These are phyloP conservation scores for Silvanus unidentatus DNA, from an alignment of 2,888 invertebrate species.

Conservation along the genomic window DNA sequence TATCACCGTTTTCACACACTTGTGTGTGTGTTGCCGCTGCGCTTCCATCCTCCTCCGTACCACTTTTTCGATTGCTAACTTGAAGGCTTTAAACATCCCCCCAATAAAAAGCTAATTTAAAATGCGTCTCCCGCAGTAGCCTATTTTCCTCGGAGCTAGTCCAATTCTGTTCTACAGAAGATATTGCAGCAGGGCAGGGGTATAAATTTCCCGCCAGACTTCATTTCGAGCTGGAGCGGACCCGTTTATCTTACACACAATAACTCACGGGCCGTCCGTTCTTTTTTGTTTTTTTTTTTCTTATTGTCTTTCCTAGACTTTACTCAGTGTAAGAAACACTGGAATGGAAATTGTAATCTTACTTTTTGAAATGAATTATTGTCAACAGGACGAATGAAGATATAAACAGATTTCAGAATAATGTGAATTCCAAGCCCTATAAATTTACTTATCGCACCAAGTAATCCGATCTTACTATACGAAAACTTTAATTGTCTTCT, in stretches of 20 bases:
- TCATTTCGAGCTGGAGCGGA: slow-evolving; percentile 66
- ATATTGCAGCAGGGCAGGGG: slow-evolving; percentile 45
- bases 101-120: slow-evolving; percentile 47
- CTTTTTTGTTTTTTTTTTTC: slow-evolving; percentile 42
- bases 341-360: slow-evolving; percentile 48
- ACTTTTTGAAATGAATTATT: slow-evolving; percentile 44
- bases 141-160: slow-evolving; percentile 45
- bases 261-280: slow-evolving; percentile 53
- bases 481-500: slow-evolving; percentile 29
- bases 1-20: too few relatives aligned
- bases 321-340: slow-evolving; percentile 42
- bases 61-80: slow-evolving; percentile 26
- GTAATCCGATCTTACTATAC: slow-evolving; percentile 26
- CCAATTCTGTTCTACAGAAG: slow-evolving; percentile 47
- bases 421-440: slow-evolving; percentile 29
- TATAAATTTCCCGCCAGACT: slow-evolving; percentile 56
- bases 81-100: slow-evolving; percentile 32
- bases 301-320: slow-evolving; percentile 46
- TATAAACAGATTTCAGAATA: slow-evolving; percentile 36
- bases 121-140: slow-evolving; percentile 46
- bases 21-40: too few relatives aligned
- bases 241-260: slow-evolving; percentile 67
- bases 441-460: slow-evolving; percentile 31
- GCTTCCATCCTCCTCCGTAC: too few relatives aligned
- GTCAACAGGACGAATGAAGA: slow-evolving; percentile 42